phyloP scores from a whole-genome alignment of 2,113 vertebrate species.

The Anhinga anhinga region DNA sequence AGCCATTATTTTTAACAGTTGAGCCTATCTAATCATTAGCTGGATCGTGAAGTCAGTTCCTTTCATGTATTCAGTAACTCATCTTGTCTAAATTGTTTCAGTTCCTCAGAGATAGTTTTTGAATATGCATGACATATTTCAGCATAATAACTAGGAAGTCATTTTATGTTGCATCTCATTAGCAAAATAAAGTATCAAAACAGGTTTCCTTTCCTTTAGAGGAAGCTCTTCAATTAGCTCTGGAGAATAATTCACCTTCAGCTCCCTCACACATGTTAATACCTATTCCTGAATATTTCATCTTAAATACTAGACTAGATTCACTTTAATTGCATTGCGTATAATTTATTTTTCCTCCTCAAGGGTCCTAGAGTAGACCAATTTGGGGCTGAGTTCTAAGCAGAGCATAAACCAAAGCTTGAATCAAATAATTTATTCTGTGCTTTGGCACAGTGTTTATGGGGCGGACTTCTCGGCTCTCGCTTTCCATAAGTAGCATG shows the following conservation, averaged over 20 bases:
- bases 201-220: conserved; percentile 41
- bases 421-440: background rate
- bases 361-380: background rate
- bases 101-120: conserved; percentile 56
- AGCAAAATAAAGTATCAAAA: conserved; percentile 56
- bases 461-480: background rate
- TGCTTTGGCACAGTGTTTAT: background rate
- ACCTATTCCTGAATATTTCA: conserved; percentile 1
- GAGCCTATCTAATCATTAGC: conserved; percentile 42
- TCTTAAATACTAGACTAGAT: background rate
- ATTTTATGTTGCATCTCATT: conserved; percentile 57
- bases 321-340: background rate
- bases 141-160: conserved; percentile 57
- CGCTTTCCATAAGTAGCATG: background rate
- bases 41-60: conserved; percentile 23
- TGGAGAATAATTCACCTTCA: conserved; percentile 44
- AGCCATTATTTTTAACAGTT: conserved; percentile 55
- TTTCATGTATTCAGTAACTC: conserved; percentile 57
- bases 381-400: background rate
- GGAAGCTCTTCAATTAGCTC: conserved; percentile 24
- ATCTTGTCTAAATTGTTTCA: conserved; percentile 59
- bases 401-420: background rate
- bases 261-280: background rate
- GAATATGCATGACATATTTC: conserved; percentile 61
- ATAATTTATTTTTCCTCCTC: background rate